Percentiles rank a stretch among this genome's conserved stretches.
Conservation (phyloP, 2,888 invertebrate genomes). For the Halictus ligatus region DNA sequence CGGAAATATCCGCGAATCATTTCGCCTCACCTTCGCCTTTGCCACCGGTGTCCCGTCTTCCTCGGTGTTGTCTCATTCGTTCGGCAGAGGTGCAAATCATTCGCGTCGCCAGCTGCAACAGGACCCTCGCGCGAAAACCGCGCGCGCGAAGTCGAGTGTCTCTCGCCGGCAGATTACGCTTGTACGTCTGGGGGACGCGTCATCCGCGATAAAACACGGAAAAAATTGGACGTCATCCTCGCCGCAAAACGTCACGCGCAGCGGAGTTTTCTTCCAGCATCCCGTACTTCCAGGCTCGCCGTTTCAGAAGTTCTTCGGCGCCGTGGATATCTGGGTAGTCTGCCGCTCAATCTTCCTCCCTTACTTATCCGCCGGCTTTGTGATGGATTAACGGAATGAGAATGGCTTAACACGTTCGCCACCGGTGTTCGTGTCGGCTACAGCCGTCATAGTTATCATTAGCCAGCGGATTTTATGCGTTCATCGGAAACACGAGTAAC, state of each 20-base stretch:
- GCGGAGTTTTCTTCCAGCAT: background rate
- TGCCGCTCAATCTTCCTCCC: slow-evolving; percentile 6
- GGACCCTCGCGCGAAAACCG: slow-evolving; percentile 51
- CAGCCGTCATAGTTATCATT: background rate
- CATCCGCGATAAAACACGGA: slow-evolving; percentile 18
- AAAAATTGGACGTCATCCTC: slow-evolving; percentile 18
- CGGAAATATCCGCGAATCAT: slow-evolving; percentile 55
- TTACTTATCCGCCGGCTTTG: background rate
- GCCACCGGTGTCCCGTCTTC: background rate
- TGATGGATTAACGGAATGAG: background rate
- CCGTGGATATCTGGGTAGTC: background rate
- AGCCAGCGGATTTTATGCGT: too few relatives aligned
- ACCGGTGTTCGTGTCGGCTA: background rate
- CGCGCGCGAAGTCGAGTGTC: slow-evolving; percentile 55
- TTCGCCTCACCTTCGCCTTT: background rate
- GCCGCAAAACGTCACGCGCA: background rate
- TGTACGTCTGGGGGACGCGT: slow-evolving; percentile 36
- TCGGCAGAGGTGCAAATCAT: slow-evolving; percentile 63
- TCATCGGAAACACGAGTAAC: too few relatives aligned
- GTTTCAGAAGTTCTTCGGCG: slow-evolving; percentile 13
- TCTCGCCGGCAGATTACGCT: slow-evolving; percentile 54
- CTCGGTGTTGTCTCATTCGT: slow-evolving; percentile 7
- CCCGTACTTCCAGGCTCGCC: background rate
- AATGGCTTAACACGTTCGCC: background rate
- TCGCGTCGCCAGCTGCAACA: slow-evolving; percentile 57